Evolutionary conservation across 2,113 vertebrate species (phyloP).

Genomic region (Cranoglanis bouderius): DNA sequence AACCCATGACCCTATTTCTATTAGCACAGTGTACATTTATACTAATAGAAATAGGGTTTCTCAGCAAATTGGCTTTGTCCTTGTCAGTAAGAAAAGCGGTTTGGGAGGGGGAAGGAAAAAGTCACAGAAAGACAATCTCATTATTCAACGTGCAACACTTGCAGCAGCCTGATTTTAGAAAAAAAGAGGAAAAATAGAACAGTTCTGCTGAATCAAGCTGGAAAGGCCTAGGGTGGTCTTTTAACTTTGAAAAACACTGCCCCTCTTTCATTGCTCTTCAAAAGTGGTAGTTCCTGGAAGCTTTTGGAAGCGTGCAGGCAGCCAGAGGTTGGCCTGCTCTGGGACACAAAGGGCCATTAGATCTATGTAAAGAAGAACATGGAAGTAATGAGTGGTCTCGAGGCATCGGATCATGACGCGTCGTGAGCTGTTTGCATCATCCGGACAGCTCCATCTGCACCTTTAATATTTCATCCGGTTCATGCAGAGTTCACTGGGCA

Average conservation of each 20-base stretch:
- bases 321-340: slow-evolving; percentile 75
- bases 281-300: slow-evolving; percentile 56
- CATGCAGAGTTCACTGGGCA: slow-evolving; percentile 90
- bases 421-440: slow-evolving; percentile 94
- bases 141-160: slow-evolving; percentile 51
- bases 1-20: slow-evolving; percentile 64
- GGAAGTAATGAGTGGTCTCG: slow-evolving; percentile 91
- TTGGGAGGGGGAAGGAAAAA: slow-evolving; percentile 15
- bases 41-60: slow-evolving; percentile 54
- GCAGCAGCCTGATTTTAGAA: slow-evolving; percentile 28
- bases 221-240: slow-evolving; percentile 27
- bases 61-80: slow-evolving; percentile 77
- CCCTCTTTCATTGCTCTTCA: not conserved
- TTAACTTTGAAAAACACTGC: slow-evolving; percentile 13
- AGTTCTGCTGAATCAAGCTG: slow-evolving; percentile 38
- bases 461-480: slow-evolving; percentile 99
- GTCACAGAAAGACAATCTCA: slow-evolving; percentile 54
- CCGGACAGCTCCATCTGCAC: slow-evolving; percentile 98
- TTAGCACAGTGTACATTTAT: slow-evolving; percentile 1
- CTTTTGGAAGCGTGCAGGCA: slow-evolving; percentile 67
- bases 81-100: slow-evolving; percentile 68
- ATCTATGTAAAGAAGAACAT: slow-evolving; percentile 88
- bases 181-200: slow-evolving; percentile 40
- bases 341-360: slow-evolving; percentile 85
- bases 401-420: slow-evolving; percentile 96